Evolutionary conservation across 1,140 invertebrate species (phyloP).

Genomic region (Neotoxoptera formosana): DNA sequence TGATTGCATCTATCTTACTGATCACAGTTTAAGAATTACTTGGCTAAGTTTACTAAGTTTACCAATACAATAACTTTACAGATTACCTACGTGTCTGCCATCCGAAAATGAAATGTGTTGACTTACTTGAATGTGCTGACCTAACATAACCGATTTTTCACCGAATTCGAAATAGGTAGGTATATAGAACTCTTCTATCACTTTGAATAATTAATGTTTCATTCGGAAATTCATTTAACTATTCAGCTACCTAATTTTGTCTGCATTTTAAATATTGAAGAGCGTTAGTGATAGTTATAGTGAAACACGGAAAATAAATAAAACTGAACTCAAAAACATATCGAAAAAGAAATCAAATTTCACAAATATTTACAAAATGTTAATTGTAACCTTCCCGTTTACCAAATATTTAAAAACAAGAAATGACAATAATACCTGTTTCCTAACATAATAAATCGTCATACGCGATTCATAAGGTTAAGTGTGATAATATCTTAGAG

Average conservation of each 20-base stretch:
- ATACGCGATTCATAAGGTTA: not conserved
- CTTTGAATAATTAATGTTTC: not conserved
- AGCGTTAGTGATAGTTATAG: no score
- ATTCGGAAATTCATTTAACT: not conserved
- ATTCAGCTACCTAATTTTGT: no score
- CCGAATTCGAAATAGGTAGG: not conserved
- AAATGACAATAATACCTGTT: not conserved
- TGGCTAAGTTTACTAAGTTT: not conserved
- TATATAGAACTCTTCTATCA: not conserved
- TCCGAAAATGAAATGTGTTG: not conserved
- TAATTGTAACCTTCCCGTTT: no score
- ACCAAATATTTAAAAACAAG: not conserved
- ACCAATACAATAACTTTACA: not conserved
- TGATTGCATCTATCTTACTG: not conserved
- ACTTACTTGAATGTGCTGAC: no score
- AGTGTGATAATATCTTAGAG: no score
- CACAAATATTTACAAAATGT: no score
- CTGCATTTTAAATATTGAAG: no score
- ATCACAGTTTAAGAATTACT: not conserved
- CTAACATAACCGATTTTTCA: not conserved
- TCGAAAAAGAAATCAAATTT: no score
- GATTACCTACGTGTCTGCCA: not conserved
- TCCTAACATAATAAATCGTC: not conserved
- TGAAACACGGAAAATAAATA: no score
- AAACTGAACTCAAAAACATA: no score